Percentiles rank a stretch among this genome's conserved stretches.
phyloP scores from a whole-genome alignment of 2,113 vertebrate species.

The Zosterops japonicus region DNA sequence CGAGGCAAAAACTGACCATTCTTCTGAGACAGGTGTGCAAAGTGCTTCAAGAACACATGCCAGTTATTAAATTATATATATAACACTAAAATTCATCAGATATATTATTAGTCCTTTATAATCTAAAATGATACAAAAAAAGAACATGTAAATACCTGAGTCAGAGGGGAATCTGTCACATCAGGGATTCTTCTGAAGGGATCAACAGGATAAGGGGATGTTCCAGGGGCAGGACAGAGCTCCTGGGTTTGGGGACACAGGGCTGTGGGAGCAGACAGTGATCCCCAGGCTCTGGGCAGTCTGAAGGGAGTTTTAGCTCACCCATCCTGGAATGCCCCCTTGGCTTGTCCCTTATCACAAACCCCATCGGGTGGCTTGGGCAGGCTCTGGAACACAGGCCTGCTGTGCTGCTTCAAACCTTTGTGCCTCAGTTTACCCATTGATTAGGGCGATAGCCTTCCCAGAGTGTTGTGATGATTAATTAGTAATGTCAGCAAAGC shows the following conservation, averaged over 20 bases:
- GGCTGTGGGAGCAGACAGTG: not conserved
- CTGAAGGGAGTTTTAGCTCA: not conserved
- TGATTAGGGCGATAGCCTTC: constrained; percentile 14
- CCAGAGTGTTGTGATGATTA: constrained; percentile 30
- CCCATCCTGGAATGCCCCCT: not conserved
- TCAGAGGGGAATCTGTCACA: not conserved
- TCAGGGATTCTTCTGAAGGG: not conserved
- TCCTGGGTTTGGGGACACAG: not conserved
- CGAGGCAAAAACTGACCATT: not conserved
- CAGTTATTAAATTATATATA: not conserved
- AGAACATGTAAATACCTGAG: not conserved
- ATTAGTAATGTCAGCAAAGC: not conserved
- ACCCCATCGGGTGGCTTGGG: not conserved
- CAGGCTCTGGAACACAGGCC: not conserved
- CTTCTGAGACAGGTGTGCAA: not conserved
- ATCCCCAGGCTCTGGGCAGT: not conserved
- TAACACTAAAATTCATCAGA: not conserved
- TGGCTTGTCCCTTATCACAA: not conserved
- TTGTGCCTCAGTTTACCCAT: constrained; percentile 16
- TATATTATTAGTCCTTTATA: not conserved
- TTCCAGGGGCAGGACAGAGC: not conserved
- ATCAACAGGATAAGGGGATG: not conserved
- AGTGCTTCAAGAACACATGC: not conserved
- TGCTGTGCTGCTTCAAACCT: not conserved
- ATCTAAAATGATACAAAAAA: not conserved